phyloP scores from a whole-genome alignment of 2,888 invertebrate species.

The Ashinkailepas kermadecensis region DNA sequence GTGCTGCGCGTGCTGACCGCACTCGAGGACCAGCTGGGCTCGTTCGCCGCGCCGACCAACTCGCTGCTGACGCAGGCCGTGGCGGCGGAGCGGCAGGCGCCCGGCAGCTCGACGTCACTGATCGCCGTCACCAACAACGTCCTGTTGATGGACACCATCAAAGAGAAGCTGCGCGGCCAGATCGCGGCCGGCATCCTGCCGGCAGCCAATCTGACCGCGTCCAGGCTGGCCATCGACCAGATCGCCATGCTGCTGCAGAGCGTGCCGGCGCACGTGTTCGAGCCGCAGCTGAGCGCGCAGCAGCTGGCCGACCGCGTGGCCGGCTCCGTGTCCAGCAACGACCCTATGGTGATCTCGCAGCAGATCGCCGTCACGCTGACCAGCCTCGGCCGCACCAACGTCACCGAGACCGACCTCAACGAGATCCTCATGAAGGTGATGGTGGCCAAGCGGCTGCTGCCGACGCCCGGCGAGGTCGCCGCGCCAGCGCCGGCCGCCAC shows the following conservation, averaged over 20 bases:
- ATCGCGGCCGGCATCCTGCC: constrained; percentile 61
- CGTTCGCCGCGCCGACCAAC: constrained; percentile 69
- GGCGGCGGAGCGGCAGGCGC: constrained; percentile 55
- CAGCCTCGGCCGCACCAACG: constrained; percentile 70
- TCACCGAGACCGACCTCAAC: constrained; percentile 68
- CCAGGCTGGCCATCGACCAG: constrained; percentile 65
- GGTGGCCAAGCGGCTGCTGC: constrained; percentile 12
- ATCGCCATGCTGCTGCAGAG: constrained; percentile 65
- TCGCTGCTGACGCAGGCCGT: constrained; percentile 67
- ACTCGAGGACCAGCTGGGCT: constrained; percentile 73
- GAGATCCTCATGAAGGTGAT: constrained; percentile 60
- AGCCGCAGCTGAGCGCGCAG: constrained; percentile 38
- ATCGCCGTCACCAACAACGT: constrained; percentile 59
- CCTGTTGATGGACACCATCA: constrained; percentile 72
- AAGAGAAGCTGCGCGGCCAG: constrained; percentile 74
- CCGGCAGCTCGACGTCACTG: constrained; percentile 57
- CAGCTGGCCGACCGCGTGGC: constrained; percentile 26
- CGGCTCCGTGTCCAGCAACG: constrained; percentile 42
- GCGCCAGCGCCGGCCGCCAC: neutral
- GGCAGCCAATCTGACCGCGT: constrained; percentile 57
- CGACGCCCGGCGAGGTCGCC: neutral
- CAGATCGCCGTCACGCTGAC: constrained; percentile 72
- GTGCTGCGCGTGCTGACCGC: constrained; percentile 63
- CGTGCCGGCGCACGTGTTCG: constrained; percentile 42
- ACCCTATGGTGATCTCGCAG: constrained; percentile 68